These are phyloP conservation scores for Falco berigora DNA, from an alignment of 2,797 vertebrate genomes.

Conservation along the genomic window DNA sequence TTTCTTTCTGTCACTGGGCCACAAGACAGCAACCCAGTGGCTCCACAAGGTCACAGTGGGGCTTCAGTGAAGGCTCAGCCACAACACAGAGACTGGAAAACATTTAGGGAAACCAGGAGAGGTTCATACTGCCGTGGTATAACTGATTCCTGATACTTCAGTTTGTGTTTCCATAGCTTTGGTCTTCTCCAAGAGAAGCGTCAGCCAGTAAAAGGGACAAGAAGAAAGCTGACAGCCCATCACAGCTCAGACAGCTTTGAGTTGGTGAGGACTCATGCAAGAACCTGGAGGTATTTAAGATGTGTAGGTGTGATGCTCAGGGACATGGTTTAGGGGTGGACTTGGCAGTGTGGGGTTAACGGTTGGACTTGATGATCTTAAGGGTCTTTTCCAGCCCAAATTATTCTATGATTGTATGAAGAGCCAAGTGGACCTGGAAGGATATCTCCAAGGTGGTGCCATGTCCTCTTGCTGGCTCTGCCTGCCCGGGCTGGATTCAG, in stretches of 20 bases:
- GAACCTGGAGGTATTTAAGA: background rate
- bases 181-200: background rate
- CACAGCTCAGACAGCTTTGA: background rate
- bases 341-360: background rate
- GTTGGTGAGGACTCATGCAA: background rate
- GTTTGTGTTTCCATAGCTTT: background rate
- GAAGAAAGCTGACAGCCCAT: background rate
- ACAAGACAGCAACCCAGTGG: background rate
- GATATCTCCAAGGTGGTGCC: background rate
- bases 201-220: background rate
- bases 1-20: background rate
- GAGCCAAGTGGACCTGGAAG: background rate
- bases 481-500: background rate
- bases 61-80: background rate
- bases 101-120: background rate
- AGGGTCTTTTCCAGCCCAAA: background rate
- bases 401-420: background rate
- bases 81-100: background rate
- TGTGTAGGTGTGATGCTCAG: rapidly evolving
- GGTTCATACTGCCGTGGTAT: background rate
- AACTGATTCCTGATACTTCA: background rate
- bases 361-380: background rate
- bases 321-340: background rate
- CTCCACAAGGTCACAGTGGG: background rate
- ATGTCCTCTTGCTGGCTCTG: rapidly evolving